phyloP scores from a whole-genome alignment of 2,888 invertebrate species.

The Rhaphigaster nebulosa region DNA sequence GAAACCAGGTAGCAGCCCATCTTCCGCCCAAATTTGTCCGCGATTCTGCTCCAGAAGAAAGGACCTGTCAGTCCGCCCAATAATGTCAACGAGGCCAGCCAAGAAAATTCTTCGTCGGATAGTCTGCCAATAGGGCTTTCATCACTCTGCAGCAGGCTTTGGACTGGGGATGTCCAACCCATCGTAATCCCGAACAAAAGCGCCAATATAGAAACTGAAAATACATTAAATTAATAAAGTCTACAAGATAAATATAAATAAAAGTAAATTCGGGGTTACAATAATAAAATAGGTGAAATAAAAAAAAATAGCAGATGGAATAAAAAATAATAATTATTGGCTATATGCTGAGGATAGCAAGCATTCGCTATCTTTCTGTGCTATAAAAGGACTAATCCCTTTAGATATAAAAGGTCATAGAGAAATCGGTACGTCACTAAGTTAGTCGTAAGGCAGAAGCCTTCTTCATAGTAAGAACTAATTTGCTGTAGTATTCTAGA shows the following conservation, averaged over 20 bases:
- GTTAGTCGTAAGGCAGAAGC: no score
- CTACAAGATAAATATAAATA: background rate
- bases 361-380: no score
- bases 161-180: conserved; percentile 75
- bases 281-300: no score
- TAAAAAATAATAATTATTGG: no score
- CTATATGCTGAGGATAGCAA: no score
- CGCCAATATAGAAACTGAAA: conserved; percentile 60
- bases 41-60: conserved; percentile 70
- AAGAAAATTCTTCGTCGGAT: conserved; percentile 71
- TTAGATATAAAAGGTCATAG: no score
- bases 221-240: background rate
- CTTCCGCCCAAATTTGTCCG: conserved; percentile 73
- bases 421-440: no score
- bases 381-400: no score
- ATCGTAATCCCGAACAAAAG: conserved; percentile 68
- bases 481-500: no score
- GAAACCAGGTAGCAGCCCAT: conserved; percentile 70
- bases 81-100: conserved; percentile 73
- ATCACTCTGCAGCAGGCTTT: conserved; percentile 69
- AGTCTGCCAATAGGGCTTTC: conserved; percentile 70
- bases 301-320: no score
- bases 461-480: no score
- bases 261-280: background rate
- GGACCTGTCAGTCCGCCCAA: conserved; percentile 73